A percentile compares a stretch with the other conserved stretches of the same genome.
These are phyloP conservation scores for Chelonus formosanus DNA, from an alignment of 2,888 invertebrate species.

Conservation along the genomic window DNA sequence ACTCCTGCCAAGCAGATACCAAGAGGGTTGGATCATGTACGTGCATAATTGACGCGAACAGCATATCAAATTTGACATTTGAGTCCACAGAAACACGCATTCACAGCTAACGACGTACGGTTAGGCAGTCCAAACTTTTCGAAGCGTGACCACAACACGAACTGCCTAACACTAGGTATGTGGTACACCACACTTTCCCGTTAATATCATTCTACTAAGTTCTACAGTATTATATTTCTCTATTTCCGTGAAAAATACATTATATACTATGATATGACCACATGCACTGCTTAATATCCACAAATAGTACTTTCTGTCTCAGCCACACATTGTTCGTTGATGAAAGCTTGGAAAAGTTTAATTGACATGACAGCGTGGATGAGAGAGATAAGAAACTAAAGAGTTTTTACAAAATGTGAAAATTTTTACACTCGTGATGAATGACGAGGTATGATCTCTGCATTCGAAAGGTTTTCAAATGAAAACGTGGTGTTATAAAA, in stretches of 20 bases:
- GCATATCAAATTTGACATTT: conserved; percentile 52
- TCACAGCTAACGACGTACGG: conserved; percentile 46
- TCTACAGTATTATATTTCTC: conserved; percentile 3
- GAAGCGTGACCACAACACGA: conserved; percentile 46
- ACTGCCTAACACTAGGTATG: conserved; percentile 44
- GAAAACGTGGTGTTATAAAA: too few species aligned
- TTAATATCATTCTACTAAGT: conserved; percentile 21
- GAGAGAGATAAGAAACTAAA: too few species aligned
- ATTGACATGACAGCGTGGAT: conserved; percentile 39
- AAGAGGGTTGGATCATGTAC: conserved; percentile 40
- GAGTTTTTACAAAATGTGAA: too few species aligned
- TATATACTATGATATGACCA: conserved; percentile 17
- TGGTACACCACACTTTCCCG: conserved; percentile 47
- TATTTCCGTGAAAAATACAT: conserved; percentile 25
- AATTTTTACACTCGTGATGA: too few species aligned
- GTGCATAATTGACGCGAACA: conserved; percentile 53
- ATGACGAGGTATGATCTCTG: too few species aligned
- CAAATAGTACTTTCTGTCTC: conserved; percentile 43
- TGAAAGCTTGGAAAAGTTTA: conserved; percentile 46
- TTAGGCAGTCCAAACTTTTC: conserved; percentile 41
- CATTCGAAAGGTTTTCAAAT: too few species aligned
- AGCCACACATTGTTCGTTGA: conserved; percentile 40
- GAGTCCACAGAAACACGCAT: conserved; percentile 49
- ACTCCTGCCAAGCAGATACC: background rate
- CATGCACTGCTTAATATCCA: background rate